These are phyloP conservation scores for Motacilla alba DNA, from an alignment of 2,113 vertebrate genomes.

Conservation along the genomic window DNA sequence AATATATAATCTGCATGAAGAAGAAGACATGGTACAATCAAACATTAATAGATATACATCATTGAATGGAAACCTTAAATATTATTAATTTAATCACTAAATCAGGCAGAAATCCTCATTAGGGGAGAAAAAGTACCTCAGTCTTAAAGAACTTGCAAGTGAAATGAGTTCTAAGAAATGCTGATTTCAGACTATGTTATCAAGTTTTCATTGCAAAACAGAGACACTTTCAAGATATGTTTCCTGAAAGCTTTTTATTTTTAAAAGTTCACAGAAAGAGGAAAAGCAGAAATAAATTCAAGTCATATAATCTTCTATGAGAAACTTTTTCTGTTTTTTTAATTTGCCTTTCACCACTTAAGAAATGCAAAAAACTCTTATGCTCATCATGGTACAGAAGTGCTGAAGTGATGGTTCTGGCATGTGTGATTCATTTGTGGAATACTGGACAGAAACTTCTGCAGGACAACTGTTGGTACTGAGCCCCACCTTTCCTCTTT, in stretches of 20 bases:
- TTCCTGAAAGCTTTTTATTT: neutral
- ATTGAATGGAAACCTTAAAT: neutral
- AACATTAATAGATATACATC: neutral
- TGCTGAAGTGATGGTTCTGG: neutral
- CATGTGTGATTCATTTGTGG: rapidly evolving
- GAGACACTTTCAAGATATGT: neutral
- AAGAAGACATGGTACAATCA: neutral
- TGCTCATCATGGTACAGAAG: neutral
- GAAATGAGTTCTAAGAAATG: conserved; percentile 14
- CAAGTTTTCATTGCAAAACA: neutral
- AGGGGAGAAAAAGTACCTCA: neutral
- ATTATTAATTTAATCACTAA: conserved; percentile 10
- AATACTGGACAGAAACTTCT: neutral
- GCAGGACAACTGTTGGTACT: neutral
- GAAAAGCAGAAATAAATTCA: neutral
- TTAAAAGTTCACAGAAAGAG: neutral
- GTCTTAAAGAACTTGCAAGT: neutral
- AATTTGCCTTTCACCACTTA: neutral
- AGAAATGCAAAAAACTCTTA: neutral
- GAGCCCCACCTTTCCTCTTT: neutral
- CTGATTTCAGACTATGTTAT: neutral
- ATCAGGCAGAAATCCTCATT: conserved; percentile 9
- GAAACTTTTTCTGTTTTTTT: neutral
- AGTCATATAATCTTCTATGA: neutral
- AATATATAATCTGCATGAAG: neutral